Evolutionary conservation across 30 jellyfish, hydroid and myxozoan genomes (phyloP), one percentile per base, ranked within the genome.

Genomic region (Sanderia malayensis): DNA sequence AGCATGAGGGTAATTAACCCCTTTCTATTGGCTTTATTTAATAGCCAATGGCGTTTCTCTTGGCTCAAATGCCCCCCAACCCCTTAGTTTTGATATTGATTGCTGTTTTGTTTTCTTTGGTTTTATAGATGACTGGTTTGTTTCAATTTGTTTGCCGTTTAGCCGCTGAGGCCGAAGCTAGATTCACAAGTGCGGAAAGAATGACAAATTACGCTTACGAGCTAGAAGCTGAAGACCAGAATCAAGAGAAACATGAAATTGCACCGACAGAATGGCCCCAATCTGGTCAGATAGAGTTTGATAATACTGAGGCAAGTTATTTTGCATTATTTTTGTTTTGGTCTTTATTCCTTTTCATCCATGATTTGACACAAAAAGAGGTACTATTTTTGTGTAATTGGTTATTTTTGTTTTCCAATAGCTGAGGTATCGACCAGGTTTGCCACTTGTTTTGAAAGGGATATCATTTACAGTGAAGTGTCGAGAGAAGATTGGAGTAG

Each of bases 131-230:
- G 55, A 86, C 93, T 11, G 96, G 94, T 33, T 44, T 79, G 62
- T 70, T 79, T 21, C 96, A 86, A 63, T 86, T 78, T 57, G 63
- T 91, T 10, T 74, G 89, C 69, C 96, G 96, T 1, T 31, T 73
- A 19, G 85, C 80, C 2, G 96, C 96, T 0, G 96, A 86, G 45
- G 52, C 89, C 3, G 96, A 86, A 47, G 93, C 96, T 4, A 19
- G 96, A 46, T 86, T 86, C 57, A 86, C 94, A 27, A 78, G 96
- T 46, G 96, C 79, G 9, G 96, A 86, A 66, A 65, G 96, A 29
- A 52, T 86, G 84, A 66, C 18, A 37, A 83, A 67, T 37, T 86
- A 78, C 37, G 60, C 67, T 15, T 17, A 37, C 28, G 46, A 69
- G 23, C 13, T 78, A 4, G 82, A 67, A 33, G 85, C 64, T 2